Evolutionary conservation across 2,888 invertebrate species (phyloP).

Genomic region (Drosophila helvetica): DNA sequence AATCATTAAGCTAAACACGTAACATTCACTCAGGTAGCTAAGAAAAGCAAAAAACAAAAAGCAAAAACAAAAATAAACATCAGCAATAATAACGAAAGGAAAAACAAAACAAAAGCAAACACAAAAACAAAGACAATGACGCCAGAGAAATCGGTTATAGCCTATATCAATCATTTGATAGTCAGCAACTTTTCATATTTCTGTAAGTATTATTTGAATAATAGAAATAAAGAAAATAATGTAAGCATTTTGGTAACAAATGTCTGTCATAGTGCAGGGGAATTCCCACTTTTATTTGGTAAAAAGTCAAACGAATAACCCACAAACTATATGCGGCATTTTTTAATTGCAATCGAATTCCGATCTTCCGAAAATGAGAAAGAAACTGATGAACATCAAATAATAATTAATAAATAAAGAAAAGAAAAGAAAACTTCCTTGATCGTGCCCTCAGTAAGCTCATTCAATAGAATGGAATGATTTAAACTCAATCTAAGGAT

Average conservation of each 20-base stretch:
- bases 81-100: too few relatives aligned
- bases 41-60: slow-evolving; percentile 26
- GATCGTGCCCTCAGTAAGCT: too few relatives aligned
- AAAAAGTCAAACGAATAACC: neutral
- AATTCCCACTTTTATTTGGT: neutral
- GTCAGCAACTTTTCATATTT: slow-evolving; percentile 84
- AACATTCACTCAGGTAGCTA: slow-evolving; percentile 64
- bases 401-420: too few relatives aligned
- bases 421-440: too few relatives aligned
- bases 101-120: slow-evolving; percentile 39
- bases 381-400: too few relatives aligned
- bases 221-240: slow-evolving; percentile 5
- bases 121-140: slow-evolving; percentile 66
- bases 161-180: slow-evolving; percentile 83
- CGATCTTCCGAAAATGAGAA: too few relatives aligned
- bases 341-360: too few relatives aligned
- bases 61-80: slow-evolving; percentile 28
- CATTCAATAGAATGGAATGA: too few relatives aligned
- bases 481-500: neutral
- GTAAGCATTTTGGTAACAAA: neutral
- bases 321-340: too few relatives aligned
- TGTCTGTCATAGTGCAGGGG: too few relatives aligned
- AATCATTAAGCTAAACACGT: slow-evolving; percentile 76
- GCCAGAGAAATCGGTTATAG: slow-evolving; percentile 82
- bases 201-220: slow-evolving; percentile 76